A percentile compares a stretch with the other conserved stretches of the same genome.
phyloP scores from a whole-genome alignment of 2,797 vertebrate genomes.

The Sebastes oblongus region DNA sequence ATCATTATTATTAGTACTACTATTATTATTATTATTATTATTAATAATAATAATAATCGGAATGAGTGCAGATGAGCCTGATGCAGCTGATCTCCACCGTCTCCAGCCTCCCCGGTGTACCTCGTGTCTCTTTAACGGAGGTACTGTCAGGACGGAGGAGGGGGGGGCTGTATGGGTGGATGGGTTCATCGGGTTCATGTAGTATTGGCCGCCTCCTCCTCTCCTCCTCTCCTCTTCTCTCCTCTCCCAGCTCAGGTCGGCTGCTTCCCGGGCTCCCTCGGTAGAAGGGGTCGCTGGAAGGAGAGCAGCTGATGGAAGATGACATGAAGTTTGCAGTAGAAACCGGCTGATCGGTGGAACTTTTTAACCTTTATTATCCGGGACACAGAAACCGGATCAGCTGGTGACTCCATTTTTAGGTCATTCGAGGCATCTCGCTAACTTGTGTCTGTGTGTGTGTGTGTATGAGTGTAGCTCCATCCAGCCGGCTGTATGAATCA shows the following conservation, averaged over 20 bases:
- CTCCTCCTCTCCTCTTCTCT: no score
- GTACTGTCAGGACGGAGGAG: constrained; percentile 71
- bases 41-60: no score
- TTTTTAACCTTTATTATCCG: constrained; percentile 54
- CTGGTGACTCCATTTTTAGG: constrained; percentile 77
- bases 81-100: no score
- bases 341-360: constrained; percentile 32
- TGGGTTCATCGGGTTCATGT: constrained; percentile 84
- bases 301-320: constrained; percentile 50
- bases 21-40: no score
- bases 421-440: constrained; percentile 69
- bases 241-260: constrained; percentile 65
- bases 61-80: no score
- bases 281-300: constrained; percentile 56
- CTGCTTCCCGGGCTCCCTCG: constrained; percentile 52
- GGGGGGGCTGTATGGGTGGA: constrained; percentile 28
- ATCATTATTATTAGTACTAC: no score
- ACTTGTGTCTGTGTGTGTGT: not conserved
- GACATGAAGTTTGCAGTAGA: constrained; percentile 44
- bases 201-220: constrained; percentile 74
- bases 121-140: constrained; percentile 75
- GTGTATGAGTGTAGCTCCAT: no score
- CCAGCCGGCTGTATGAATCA: constrained; percentile 46
- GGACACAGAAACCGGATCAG: constrained; percentile 63
- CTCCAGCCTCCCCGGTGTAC: not conserved